Evolutionary conservation across 2,888 invertebrate genomes (phyloP).

Genomic region (Synanthedon myopaeformis): DNA sequence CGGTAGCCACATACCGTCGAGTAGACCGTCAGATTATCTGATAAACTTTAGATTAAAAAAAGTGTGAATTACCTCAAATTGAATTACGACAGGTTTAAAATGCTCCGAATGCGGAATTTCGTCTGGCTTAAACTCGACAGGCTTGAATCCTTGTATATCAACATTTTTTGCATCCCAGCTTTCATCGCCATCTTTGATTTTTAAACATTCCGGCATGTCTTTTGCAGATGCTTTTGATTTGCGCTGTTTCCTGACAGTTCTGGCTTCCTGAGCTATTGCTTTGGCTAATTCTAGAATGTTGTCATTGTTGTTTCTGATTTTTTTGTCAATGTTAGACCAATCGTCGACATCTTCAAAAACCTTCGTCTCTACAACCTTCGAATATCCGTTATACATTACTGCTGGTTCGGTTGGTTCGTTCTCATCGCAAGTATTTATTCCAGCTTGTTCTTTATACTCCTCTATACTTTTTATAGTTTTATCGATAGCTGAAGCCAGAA

Average conservation of each 20-base stretch:
- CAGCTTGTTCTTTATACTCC: conserved; percentile 56
- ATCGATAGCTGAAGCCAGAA: conserved; percentile 54
- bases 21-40: no score
- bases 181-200: background rate
- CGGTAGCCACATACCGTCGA: no score
- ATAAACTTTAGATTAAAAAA: no score
- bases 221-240: background rate
- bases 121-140: conserved; percentile 21
- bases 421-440: conserved; percentile 22
- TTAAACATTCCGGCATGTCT: background rate
- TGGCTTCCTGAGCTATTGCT: background rate
- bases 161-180: conserved; percentile 3
- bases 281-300: background rate
- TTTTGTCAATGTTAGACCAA: conserved; percentile 13
- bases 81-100: no score
- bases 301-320: conserved; percentile 8
- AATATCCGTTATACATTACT: conserved; percentile 13
- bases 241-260: background rate
- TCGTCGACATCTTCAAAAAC: conserved; percentile 9
- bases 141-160: conserved; percentile 17
- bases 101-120: conserved; percentile 6
- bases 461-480: conserved; percentile 55
- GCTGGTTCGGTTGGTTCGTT: conserved; percentile 6
- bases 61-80: no score
- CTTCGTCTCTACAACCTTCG: conserved; percentile 12